Evolutionary conservation across 2,113 vertebrate genomes (phyloP), one percentile per base, ranked within the genome.

Genomic region (Nothoprocta perdicaria): DNA sequence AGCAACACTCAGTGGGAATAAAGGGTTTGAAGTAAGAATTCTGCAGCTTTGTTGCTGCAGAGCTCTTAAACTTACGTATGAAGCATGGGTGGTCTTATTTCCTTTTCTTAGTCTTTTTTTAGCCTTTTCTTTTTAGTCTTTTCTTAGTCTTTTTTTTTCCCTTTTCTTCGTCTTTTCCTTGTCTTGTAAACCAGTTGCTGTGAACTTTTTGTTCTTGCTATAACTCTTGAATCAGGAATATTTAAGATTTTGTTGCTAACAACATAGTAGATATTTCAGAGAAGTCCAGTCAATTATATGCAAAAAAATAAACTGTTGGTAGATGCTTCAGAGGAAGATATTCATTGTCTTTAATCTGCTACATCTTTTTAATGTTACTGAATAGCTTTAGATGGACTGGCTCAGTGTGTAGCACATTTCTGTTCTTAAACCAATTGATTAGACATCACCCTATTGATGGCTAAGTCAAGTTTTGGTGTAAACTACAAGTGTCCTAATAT

Each of bases 81-180:
- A 88, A 92, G 73, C 81, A 90, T 78, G 93, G 94, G 95, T 94
- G 92, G 93, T 95, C 86, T 96, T 79, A 80, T 94, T 96, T 48
- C 4, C 46, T 95, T 80, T 95, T 97, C 81, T 87, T 66, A 74
- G 69, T 65, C 31, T 77, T 94, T 93, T 83, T 24, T 76, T 86
- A 63, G 71, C 57, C 80, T 68, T 79, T 38, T 38, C 35, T 38
- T 38, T 38, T 38, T 38, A 38, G 35, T 38, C 35, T 38, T 38
- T 38, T 38, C 8, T 38, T 38, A 38, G 35, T 38, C 35, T 38
- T 38, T 38, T 38, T 38, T 38, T 38, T 94, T 96, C 45, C 4
- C 46, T 95, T 80, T 95, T 97, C 81, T 87, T 66, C 71, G 69
- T 65, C 31, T 77, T 94, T 93, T 81, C 26, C 80, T 87, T 61